Base-by-base conservation (phyloP, 2,888 invertebrate species). In the Lasioglossum calceatum region DNA sequence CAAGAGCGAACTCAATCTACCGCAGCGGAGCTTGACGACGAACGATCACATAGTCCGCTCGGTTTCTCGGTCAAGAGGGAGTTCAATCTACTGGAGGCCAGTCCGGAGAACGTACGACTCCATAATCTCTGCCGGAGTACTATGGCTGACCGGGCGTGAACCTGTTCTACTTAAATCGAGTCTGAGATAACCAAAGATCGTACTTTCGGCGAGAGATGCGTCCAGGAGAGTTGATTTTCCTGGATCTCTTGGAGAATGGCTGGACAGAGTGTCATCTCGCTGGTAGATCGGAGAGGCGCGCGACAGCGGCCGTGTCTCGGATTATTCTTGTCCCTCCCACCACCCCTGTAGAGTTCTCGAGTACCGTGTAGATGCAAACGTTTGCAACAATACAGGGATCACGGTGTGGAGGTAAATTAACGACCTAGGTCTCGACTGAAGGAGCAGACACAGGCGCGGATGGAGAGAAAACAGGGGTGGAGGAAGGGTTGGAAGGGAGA, bases 401-500 rank as follows among this genome's bases (percentile, higher is more conserved):
- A 39, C 74, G 78, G 80, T 71, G 80, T 73, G 70, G 67, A 79
- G 89, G 91, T 91, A 92, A 92, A 92, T 92, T 92, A 92, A 90
- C 89, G 83, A 82, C 76, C 84, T 42, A 73, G 79, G 81, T 82
- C 81, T 79, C 39, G 61, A 71, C 78, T 76, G 79, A 3, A 67
- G 67, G 32, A 44, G 61, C 12, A 72, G 32, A n/a, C n/a, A 71
- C 70, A 39, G 71, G 12, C 70, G n/a, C 70, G n/a, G 71, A 42
- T 23, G 42, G 71, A 4, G 71, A 14, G 42, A n/a, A 23, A 23
- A 10, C 10, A 10, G 3, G 19, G 8, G 1, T 0, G 32, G 16
- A 14, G 16, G 0, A 4, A 39, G 32, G 23, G 47, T n/a, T 27
- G 27, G 39, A 32, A 39, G 44, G 3, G 50, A 12, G 14, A 42